Percentiles rank a stretch among this genome's conserved stretches.
Conservation (phyloP, 2,888 invertebrate genomes). For the Diaprepes abbreviatus region DNA sequence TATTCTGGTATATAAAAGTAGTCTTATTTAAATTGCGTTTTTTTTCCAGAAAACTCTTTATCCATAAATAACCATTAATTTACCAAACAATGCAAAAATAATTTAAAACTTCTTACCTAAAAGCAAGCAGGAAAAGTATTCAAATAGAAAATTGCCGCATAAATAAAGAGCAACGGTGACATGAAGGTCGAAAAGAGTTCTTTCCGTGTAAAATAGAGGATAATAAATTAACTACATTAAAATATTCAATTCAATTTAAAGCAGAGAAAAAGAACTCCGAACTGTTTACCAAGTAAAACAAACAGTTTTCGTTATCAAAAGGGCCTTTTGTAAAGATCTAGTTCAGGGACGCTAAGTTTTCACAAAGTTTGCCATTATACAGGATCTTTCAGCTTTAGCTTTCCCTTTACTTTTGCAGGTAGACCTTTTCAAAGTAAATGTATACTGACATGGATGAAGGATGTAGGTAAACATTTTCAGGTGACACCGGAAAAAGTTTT, state of each 20-base stretch:
- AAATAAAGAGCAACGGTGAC: constrained; percentile 28
- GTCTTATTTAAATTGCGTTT: too few species aligned
- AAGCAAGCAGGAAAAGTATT: neutral
- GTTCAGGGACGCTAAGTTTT: constrained; percentile 27
- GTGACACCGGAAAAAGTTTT: too few species aligned
- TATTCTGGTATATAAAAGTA: too few species aligned
- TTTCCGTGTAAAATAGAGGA: constrained; percentile 22
- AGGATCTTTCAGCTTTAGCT: constrained; percentile 2
- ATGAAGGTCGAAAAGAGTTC: constrained; percentile 24
- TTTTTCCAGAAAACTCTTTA: too few species aligned
- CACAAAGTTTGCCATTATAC: constrained; percentile 21
- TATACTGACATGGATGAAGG: neutral
- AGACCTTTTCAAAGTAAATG: constrained; percentile 5
- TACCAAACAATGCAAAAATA: neutral
- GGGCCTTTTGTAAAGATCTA: constrained; percentile 27
- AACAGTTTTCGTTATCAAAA: constrained; percentile 26
- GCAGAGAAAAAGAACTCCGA: constrained; percentile 16
- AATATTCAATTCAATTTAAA: constrained; percentile 38
- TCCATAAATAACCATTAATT: too few species aligned
- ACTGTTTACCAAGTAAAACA: constrained; percentile 25
- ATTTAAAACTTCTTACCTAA: neutral
- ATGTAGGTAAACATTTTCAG: too few species aligned
- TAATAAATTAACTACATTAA: constrained; percentile 40
- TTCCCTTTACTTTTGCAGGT: neutral
- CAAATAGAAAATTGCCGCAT: constrained; percentile 23